A percentile compares a stretch with the other conserved stretches of the same genome.
These are phyloP conservation scores for Campaea margaritaria DNA, from an alignment of 2,888 invertebrate genomes.

Conservation along the genomic window DNA sequence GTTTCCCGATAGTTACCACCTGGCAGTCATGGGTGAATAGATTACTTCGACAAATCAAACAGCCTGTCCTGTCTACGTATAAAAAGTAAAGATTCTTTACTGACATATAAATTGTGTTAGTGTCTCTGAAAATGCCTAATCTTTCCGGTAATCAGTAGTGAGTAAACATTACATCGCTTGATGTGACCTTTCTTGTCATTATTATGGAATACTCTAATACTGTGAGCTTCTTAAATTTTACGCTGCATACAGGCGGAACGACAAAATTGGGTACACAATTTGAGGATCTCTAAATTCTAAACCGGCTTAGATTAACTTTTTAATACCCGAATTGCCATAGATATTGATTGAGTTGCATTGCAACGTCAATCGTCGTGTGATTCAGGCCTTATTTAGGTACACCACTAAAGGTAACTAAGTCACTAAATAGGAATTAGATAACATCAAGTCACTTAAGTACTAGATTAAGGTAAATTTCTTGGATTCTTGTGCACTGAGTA, in stretches of 20 bases:
- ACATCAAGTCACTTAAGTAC: slow-evolving; percentile 2
- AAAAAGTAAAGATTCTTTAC: too few species aligned
- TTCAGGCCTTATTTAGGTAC: slow-evolving; percentile 6
- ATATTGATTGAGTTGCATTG: background rate
- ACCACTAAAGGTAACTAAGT: too few species aligned
- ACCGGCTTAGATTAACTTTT: too few species aligned
- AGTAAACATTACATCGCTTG: slow-evolving; percentile 34
- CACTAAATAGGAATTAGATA: background rate
- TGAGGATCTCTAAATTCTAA: too few species aligned
- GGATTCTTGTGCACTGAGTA: slow-evolving; percentile 16
- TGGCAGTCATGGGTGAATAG: too few species aligned
- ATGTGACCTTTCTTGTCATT: slow-evolving; percentile 36
- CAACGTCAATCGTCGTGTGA: background rate
- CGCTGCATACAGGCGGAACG: background rate
- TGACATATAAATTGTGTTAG: too few species aligned
- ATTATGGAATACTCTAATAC: slow-evolving; percentile 32
- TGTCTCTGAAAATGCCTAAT: slow-evolving; percentile 28
- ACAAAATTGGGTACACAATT: background rate
- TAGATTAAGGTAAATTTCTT: background rate
- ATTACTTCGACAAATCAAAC: too few species aligned
- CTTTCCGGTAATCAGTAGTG: slow-evolving; percentile 41
- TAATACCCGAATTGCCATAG: too few species aligned
- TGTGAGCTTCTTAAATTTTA: background rate
- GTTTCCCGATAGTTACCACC: too few species aligned
- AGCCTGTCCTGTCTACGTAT: too few species aligned